These are phyloP conservation scores for Dipodomys merriami DNA, from an alignment of 2,113 vertebrate species.

Conservation along the genomic window DNA sequence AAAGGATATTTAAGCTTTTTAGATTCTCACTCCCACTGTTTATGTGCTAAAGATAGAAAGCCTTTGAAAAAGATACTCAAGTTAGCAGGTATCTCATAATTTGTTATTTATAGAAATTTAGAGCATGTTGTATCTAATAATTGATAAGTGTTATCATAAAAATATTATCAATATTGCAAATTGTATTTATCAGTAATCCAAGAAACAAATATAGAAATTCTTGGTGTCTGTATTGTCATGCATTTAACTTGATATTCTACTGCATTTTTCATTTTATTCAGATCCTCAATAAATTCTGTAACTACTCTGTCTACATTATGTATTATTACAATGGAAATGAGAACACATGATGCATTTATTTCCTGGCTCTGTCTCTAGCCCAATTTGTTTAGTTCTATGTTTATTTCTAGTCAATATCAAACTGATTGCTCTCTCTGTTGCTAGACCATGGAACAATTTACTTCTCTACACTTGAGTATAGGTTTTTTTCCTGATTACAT, in stretches of 20 bases:
- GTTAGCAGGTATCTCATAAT: background rate
- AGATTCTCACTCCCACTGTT: background rate
- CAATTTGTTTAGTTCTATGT: slow-evolving; percentile 13
- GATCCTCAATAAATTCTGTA: background rate
- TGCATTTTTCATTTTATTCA: slow-evolving; percentile 9
- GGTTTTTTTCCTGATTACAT: slow-evolving; percentile 42
- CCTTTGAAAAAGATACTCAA: background rate
- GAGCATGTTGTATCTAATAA: background rate
- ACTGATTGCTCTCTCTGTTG: background rate
- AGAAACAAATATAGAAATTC: background rate
- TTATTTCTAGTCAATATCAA: slow-evolving; percentile 45
- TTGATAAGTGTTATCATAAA: background rate
- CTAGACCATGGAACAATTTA: slow-evolving; percentile 34
- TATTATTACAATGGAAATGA: slow-evolving; percentile 16
- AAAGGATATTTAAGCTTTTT: background rate
- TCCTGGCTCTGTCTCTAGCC: slow-evolving; percentile 10
- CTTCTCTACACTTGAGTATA: slow-evolving; percentile 22
- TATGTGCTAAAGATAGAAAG: slow-evolving; percentile 14
- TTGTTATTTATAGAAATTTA: background rate
- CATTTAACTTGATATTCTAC: slow-evolving; percentile 40
- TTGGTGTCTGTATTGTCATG: background rate
- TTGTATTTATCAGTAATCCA: background rate
- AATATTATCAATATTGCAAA: background rate
- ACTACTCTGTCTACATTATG: background rate
- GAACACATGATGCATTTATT: slow-evolving; percentile 24